Percentiles rank a stretch among this genome's conserved stretches.
These are phyloP conservation scores for Dipus sagitta DNA, from an alignment of 2,797 vertebrate species.

Conservation along the genomic window DNA sequence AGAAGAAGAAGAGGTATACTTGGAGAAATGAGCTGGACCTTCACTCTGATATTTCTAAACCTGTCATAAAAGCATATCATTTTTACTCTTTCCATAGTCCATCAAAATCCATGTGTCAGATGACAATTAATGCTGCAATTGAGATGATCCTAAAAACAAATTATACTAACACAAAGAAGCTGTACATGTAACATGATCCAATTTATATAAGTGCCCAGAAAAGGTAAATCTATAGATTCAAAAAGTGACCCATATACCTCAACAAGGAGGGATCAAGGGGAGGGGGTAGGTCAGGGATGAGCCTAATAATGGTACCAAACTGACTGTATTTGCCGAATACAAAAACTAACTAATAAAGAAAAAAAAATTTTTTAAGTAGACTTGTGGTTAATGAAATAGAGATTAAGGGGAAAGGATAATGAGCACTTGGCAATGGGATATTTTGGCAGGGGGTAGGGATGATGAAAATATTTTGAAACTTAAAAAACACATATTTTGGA, in stretches of 20 bases:
- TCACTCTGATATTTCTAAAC: not conserved
- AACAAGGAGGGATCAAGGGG: too few species aligned
- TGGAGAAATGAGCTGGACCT: not conserved
- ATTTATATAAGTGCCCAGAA: conserved; percentile 39
- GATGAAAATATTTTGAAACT: not conserved
- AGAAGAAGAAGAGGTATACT: not conserved
- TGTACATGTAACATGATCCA: not conserved
- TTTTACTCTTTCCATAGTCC: not conserved
- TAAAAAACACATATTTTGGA: conserved; percentile 16
- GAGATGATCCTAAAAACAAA: not conserved
- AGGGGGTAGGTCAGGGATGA: too few species aligned
- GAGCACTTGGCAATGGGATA: not conserved
- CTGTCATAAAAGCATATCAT: not conserved
- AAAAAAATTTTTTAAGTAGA: too few species aligned
- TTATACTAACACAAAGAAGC: conserved; percentile 28
- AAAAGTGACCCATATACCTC: too few species aligned
- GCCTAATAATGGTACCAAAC: too few species aligned
- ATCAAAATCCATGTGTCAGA: not conserved
- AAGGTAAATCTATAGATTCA: not conserved
- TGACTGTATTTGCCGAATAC: too few species aligned
- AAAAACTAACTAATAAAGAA: too few species aligned
- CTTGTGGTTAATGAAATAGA: not conserved
- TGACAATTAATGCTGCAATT: not conserved
- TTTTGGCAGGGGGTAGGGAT: not conserved
- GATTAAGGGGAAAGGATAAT: not conserved